These are phyloP conservation scores for Amblyornis subalaris DNA, from an alignment of 2,113 vertebrate genomes.

Conservation along the genomic window DNA sequence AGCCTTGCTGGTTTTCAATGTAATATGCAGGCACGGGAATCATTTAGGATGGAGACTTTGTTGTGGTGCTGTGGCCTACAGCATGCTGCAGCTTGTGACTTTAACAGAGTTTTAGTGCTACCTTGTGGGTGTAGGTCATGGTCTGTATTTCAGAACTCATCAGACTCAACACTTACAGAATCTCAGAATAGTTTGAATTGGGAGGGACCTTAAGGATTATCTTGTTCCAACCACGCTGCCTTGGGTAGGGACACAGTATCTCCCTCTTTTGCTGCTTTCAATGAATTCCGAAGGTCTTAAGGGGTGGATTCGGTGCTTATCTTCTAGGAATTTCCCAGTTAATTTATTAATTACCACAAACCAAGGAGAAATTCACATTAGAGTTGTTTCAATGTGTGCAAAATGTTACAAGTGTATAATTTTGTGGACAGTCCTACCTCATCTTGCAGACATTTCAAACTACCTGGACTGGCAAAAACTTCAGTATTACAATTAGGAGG, in stretches of 20 bases:
- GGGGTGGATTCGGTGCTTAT: background rate
- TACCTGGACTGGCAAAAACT: background rate
- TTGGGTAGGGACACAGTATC: background rate
- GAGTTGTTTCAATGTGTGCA: background rate
- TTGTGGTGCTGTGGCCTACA: background rate
- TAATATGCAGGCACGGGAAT: rapidly evolving
- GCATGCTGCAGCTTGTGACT: rapidly evolving
- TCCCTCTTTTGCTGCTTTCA: background rate
- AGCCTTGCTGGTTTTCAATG: background rate
- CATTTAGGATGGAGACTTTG: rapidly evolving
- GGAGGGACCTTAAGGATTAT: background rate
- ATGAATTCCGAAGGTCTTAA: background rate
- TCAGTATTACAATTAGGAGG: background rate
- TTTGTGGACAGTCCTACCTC: background rate
- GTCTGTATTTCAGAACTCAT: background rate
- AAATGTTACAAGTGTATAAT: rapidly evolving
- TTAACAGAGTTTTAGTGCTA: background rate
- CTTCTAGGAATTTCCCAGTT: background rate
- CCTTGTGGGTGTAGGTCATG: background rate
- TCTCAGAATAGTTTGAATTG: background rate
- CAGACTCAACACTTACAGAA: background rate
- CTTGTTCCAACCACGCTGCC: background rate
- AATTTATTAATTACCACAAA: background rate
- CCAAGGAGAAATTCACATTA: background rate
- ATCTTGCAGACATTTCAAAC: background rate